Percentiles rank a stretch among this genome's conserved stretches.
Evolutionary conservation across 2,113 vertebrate genomes (phyloP).

Genomic region (Cacatua alba): DNA sequence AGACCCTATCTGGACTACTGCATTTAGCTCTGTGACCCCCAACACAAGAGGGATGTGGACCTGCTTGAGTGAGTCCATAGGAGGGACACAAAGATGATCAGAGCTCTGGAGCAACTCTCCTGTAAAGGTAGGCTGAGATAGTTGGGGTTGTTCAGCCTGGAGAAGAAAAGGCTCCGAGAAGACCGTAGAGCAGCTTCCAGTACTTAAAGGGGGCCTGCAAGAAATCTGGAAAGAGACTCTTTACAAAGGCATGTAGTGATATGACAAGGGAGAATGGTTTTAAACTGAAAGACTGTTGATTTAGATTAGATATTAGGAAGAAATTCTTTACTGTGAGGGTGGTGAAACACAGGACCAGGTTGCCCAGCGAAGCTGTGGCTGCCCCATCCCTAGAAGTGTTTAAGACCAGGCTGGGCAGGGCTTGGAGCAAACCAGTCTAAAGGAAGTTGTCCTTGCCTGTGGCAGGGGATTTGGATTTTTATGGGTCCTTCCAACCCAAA

Average conservation of each 20-base stretch:
- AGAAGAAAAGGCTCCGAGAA: not conserved
- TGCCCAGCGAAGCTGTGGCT: not conserved
- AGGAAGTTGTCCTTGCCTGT: not conserved
- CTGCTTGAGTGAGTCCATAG: not conserved
- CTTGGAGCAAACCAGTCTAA: not conserved
- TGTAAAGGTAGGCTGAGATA: not conserved
- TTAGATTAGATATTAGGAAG: not conserved
- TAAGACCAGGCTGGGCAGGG: not conserved
- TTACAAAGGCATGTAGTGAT: not conserved
- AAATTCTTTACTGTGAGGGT: not conserved
- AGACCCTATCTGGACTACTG: not conserved
- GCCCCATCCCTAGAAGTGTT: not conserved
- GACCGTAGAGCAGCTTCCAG: not conserved
- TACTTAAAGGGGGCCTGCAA: not conserved
- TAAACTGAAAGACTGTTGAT: not conserved
- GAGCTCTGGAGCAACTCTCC: not conserved
- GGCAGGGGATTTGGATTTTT: not conserved
- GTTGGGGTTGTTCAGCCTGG: not conserved
- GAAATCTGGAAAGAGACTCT: not conserved
- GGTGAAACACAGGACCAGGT: not conserved
- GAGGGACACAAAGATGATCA: not conserved
- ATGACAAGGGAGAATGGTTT: not conserved
- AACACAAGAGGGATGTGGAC: not conserved
- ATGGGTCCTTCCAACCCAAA: not conserved
- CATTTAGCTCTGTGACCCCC: not conserved